Evolutionary conservation across 2,113 vertebrate genomes (phyloP), one percentile per base, ranked within the genome.

Genomic region (Lamprologus speciosus): DNA sequence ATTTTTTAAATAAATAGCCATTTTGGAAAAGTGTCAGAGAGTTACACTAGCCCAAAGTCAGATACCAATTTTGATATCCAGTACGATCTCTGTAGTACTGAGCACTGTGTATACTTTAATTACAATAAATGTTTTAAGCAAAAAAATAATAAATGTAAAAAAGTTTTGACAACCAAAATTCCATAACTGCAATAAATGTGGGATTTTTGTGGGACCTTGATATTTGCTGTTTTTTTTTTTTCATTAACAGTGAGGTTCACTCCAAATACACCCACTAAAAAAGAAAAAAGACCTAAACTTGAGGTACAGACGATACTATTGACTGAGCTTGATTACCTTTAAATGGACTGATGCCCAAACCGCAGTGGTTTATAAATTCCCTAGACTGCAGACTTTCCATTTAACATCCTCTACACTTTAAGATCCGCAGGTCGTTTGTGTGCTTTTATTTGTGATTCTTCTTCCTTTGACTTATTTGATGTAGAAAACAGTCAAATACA

Each of bases 121-220:
- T 86, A 91, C 60, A 80, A 86, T 89, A 83, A 84, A 89, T 94
- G 94, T 92, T 91, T 91, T 92, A 86, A 93, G 84, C 80, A 90
- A 81, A 51, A 90, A 93, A 88, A 5, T 3, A 19, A 35, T 35
- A n/a, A 37, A 65, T 33, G 33, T 65, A 65, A 35, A 65, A 87
- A 93, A 80, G 68, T 93, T 94, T 95, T 90, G 89, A 96, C 83
- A 91, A 90, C 84, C 42, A 73, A 85, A 92, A 94, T 89, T 88
- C 82, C 91, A 94, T 94, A 83, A 91, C 80, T 93, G 92, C 93
- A 95, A 95, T 95, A 95, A 95, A 95, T 87, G 85, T 91, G 85
- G 84, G 85, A 87, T 88, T 89, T 95, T 93, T 95, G 80, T 73
- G 33, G 87, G 92, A 81, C 80, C 19, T 89, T 83, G 65, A 63